phyloP scores from a whole-genome alignment of 2,888 invertebrate genomes.

The Anthophora plumipes region DNA sequence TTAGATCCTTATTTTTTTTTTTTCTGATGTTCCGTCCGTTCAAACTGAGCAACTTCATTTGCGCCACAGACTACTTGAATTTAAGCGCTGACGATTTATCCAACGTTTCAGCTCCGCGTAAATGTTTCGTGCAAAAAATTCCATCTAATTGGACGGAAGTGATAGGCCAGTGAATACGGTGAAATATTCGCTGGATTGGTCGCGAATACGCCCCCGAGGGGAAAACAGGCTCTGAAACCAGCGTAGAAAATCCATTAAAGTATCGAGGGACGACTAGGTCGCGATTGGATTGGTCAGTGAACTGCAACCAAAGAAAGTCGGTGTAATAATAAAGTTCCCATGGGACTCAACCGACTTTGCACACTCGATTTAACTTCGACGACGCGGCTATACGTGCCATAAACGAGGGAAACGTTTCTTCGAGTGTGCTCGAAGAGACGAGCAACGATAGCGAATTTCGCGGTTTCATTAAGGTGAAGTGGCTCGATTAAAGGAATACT shows the following conservation, averaged over 20 bases:
- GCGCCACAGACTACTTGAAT: conserved; percentile 1
- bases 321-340: conserved; percentile 34
- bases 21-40: background rate
- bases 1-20: background rate
- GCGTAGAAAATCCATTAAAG: background rate
- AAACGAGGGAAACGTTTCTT: background rate
- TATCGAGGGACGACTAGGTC: background rate
- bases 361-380: conserved; percentile 32
- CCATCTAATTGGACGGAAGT: conserved; percentile 12
- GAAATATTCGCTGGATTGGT: background rate
- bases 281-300: background rate
- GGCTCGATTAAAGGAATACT: background rate
- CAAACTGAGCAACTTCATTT: too few species aligned
- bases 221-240: too few species aligned
- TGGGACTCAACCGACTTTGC: background rate
- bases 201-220: background rate
- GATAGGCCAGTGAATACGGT: background rate
- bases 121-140: conserved; percentile 25
- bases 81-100: conserved; percentile 31
- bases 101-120: background rate
- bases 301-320: background rate
- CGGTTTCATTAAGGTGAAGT: conserved; percentile 19
- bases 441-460: background rate
- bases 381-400: background rate
- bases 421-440: background rate